phyloP scores from a whole-genome alignment of 2,797 vertebrate genomes.

The Helicolenus hilgendorfi region DNA sequence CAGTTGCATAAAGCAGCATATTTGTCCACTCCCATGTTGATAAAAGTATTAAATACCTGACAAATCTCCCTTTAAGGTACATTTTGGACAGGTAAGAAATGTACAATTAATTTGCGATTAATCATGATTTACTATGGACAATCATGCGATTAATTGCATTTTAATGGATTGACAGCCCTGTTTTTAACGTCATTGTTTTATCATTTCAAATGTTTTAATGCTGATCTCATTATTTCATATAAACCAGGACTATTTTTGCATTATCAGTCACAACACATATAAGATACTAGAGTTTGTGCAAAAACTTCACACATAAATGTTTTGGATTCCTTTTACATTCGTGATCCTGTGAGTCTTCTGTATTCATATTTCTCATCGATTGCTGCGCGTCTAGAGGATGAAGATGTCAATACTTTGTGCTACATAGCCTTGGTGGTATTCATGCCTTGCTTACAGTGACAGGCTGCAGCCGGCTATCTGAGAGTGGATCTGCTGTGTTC shows the following conservation, averaged over 20 bases:
- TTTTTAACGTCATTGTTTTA: not conserved
- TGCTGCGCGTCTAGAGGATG: constrained; percentile 23
- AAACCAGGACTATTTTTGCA: not conserved
- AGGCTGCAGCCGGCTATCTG: constrained; percentile 64
- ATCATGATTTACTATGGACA: too few species aligned
- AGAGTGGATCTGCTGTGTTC: constrained; percentile 64
- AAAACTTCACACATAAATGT: not conserved
- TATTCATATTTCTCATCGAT: constrained; percentile 14
- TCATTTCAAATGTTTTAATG: not conserved
- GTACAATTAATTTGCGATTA: too few species aligned
- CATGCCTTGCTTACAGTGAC: constrained; percentile 57
- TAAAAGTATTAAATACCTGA: too few species aligned
- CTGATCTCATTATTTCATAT: not conserved
- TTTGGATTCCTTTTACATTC: not conserved
- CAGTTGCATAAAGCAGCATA: too few species aligned
- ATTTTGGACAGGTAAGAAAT: too few species aligned
- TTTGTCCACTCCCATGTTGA: too few species aligned
- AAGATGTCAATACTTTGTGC: constrained; percentile 50
- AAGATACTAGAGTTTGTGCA: not conserved
- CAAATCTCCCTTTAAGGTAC: too few species aligned
- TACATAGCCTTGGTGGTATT: constrained; percentile 19
- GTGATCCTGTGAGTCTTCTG: not conserved
- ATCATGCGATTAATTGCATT: not conserved
- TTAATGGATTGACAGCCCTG: not conserved
- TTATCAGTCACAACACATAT: not conserved